phyloP scores from a whole-genome alignment of 2,797 vertebrate species.

The Premnoplex brunnescens region DNA sequence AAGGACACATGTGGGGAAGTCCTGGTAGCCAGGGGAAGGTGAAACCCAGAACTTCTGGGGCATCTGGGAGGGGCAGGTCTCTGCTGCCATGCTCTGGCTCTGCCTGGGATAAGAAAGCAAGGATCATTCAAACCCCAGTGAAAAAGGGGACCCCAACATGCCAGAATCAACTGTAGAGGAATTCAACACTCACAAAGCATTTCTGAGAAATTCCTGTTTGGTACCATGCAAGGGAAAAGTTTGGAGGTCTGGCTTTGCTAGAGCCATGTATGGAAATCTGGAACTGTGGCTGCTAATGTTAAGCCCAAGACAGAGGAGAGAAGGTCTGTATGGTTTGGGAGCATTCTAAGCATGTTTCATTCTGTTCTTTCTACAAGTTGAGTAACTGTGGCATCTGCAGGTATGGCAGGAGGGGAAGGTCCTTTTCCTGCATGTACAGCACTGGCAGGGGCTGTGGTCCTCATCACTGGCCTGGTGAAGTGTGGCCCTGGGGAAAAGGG shows the following conservation, averaged over 20 bases:
- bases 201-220: not conserved
- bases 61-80: not conserved
- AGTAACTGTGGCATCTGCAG: not conserved
- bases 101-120: not conserved
- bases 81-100: not conserved
- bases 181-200: not conserved
- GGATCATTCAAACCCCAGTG: not conserved
- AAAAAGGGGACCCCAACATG: not conserved
- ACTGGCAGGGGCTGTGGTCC: not conserved
- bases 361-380: not conserved
- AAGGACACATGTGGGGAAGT: accelerated
- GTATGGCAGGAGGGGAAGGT: not conserved
- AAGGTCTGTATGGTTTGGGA: not conserved
- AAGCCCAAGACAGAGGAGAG: not conserved
- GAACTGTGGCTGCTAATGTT: not conserved
- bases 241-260: not conserved
- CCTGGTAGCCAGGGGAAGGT: not conserved
- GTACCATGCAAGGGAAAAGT: not conserved
- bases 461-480: accelerated
- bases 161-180: not conserved
- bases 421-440: accelerated
- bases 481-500: not conserved
- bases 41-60: not conserved
- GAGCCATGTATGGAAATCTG: not conserved
- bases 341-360: not conserved